A percentile compares a stretch with the other conserved stretches of the same genome.
Evolutionary conservation across 2,888 invertebrate species (phyloP).

Genomic region (Odontocolon sp.): DNA sequence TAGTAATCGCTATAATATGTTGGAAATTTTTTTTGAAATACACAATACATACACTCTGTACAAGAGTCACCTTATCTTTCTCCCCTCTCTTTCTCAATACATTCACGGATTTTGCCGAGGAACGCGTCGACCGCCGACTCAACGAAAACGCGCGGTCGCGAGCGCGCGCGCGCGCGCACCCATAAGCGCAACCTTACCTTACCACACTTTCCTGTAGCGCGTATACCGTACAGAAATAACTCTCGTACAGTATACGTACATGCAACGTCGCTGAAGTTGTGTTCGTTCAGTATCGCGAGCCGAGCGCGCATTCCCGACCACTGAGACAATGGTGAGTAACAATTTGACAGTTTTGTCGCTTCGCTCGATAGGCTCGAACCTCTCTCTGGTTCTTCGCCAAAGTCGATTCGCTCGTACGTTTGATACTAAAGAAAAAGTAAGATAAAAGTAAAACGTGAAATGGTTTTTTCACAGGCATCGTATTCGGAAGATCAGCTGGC

Average conservation of each 20-base stretch:
- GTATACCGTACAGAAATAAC: not conserved
- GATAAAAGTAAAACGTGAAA: conserved; percentile 5
- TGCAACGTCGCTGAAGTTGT: not conserved
- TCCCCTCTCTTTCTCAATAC: too few species aligned
- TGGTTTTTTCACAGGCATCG: conserved; percentile 86
- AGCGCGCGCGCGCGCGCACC: too few species aligned
- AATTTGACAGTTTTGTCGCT: conserved; percentile 47
- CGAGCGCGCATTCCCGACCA: conserved; percentile 42
- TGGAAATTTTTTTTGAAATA: too few species aligned
- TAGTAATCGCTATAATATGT: too few species aligned
- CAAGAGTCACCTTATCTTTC: too few species aligned
- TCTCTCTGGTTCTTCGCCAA: not conserved
- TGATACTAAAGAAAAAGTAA: not conserved
- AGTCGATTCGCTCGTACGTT: not conserved
- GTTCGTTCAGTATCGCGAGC: conserved; percentile 39
- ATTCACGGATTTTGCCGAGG: too few species aligned
- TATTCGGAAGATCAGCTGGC: conserved; percentile 96
- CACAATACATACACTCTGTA: too few species aligned
- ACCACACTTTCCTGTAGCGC: too few species aligned
- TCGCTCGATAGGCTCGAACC: conserved; percentile 1
- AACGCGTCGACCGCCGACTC: too few species aligned
- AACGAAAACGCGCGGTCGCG: too few species aligned
- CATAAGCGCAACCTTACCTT: too few species aligned
- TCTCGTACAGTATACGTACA: not conserved
- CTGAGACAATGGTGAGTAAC: conserved; percentile 52